Base-by-base conservation (phyloP, 2,113 vertebrate genomes). In the Circaetus gallicus region DNA sequence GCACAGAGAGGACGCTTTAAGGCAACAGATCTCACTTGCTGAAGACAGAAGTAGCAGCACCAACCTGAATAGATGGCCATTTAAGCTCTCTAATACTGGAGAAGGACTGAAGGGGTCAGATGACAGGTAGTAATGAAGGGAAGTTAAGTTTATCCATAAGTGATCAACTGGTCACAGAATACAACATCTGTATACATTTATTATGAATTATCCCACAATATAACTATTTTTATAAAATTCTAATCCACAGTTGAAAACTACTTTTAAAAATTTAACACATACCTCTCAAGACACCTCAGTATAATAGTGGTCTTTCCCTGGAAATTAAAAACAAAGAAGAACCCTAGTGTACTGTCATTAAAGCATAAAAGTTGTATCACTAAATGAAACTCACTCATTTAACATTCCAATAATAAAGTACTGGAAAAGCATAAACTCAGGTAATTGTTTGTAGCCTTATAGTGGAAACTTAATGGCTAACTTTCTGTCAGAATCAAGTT, bases 221-320 rank as follows among this genome's bases (percentile, higher is more conserved):
- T 7, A 47, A 47, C 16, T 86, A 15, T 5, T 42, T 38, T 32
- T 9, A 12, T 40, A 52, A 66, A 80, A 83, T 82, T 69, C 38
- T 42, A 47, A 47, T 38, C 40, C 62, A 82, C 6, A 65, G 63
- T 13, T 79, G 42, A 78, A 82, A 96, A 77, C 8, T n/a, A 45
- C 36, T 70, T 93, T 36, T 16, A 73, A 94, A 89, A 91, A 69
- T 26, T 49, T 80, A 67, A 92, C 55, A 93, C 98, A 87, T 97
- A 99, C 99, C 99, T 99, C 96, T 99, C 99, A 73, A 99, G 98
- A 93, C 99, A 99, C 82, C 99, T 96, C 85, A 99, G 98, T 70
- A 99, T 98, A 97, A 99, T 98, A 34, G 99, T 99, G 56, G 99
- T 99, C 98, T 99, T 99, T 67, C 99, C 99, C 98, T 99, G 77